Evolutionary conservation across 2,113 vertebrate species (phyloP), one percentile per base, ranked within the genome.

Genomic region (Onychorhynchus coronatus): DNA sequence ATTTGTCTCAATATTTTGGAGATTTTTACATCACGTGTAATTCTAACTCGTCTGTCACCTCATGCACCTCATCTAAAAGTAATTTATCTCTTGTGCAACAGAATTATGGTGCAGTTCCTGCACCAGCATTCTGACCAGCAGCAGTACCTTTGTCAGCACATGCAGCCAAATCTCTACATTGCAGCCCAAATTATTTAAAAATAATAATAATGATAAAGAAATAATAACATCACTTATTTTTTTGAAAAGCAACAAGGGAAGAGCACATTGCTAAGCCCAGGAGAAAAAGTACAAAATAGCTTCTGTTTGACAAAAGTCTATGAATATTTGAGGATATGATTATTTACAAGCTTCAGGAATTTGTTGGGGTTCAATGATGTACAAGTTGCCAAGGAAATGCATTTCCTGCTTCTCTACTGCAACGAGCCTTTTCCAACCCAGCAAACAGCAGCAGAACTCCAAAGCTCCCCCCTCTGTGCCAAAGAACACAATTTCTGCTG

Each of bases 121-220:
- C 27, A 50, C 59, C 52, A 22, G 24, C 15, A 63, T 2, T 58
- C 75, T 42, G 21, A 42, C 6, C 65, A 73, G 47, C 78, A 68
- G 14, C 74, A 63, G 8, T 9, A 16, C 76, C 19, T 79, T 11
- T 1, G 1, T 33, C 3, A 17, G 12, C 17, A 41, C 41, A 12
- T 3, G 0, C 1, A 50, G 20, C 8, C 61, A 80, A 7, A 75
- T 33, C 31, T 58, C 73, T 14, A 8, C 33, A 49, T 0, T 9
- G n/a, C 30, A 82, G 56, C 14, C 4, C 19, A 47, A 87, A 56
- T 12, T 6, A 73, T 37, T 80, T 19, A 13, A 61, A 52, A 46
- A 31, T 14, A 72, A n/a, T 14, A 62, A 41, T 12, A 56, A n/a
- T 19, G n/a, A 41, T 18, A 41, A 65, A 65, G 50, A 81, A 55